These are phyloP conservation scores for Melanotus villosus DNA, from an alignment of 2,888 invertebrate genomes.

Conservation along the genomic window DNA sequence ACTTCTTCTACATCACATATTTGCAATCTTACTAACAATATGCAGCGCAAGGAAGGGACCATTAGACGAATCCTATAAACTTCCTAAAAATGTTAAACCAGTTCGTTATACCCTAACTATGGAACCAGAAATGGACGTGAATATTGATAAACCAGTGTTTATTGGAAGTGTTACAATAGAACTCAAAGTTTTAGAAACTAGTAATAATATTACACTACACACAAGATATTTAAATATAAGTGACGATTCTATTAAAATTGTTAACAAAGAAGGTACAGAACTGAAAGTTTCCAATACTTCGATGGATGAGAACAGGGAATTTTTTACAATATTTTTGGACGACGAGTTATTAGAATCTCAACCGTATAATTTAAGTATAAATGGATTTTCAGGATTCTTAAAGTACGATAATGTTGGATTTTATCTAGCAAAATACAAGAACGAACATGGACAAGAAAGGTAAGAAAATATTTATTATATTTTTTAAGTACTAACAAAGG, in stretches of 20 bases:
- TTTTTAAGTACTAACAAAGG: too few relatives aligned
- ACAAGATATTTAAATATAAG: constrained; percentile 2
- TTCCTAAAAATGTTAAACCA: constrained; percentile 34
- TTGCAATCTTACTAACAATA: too few relatives aligned
- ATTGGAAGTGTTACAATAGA: constrained; percentile 32
- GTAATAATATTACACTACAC: constrained; percentile 39
- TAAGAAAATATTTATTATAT: too few relatives aligned
- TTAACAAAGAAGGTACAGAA: background rate
- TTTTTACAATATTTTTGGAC: constrained; percentile 24
- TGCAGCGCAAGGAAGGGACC: background rate
- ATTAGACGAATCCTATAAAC: constrained; percentile 19
- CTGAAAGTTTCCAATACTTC: background rate
- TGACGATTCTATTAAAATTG: background rate
- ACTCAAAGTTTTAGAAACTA: constrained; percentile 5
- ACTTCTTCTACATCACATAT: too few relatives aligned
- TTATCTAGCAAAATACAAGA: constrained; percentile 67
- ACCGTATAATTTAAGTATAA: constrained; percentile 11
- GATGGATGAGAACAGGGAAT: constrained; percentile 23
- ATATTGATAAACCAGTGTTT: constrained; percentile 21
- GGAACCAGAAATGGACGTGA: constrained; percentile 36
- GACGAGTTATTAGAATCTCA: constrained; percentile 1
- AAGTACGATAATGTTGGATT: constrained; percentile 67
- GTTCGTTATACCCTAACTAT: constrained; percentile 26
- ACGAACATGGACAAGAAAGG: constrained; percentile 48
- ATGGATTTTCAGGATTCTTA: constrained; percentile 51